These are phyloP conservation scores for Thalpophila matura DNA, from an alignment of 2,888 invertebrate genomes.

Conservation along the genomic window DNA sequence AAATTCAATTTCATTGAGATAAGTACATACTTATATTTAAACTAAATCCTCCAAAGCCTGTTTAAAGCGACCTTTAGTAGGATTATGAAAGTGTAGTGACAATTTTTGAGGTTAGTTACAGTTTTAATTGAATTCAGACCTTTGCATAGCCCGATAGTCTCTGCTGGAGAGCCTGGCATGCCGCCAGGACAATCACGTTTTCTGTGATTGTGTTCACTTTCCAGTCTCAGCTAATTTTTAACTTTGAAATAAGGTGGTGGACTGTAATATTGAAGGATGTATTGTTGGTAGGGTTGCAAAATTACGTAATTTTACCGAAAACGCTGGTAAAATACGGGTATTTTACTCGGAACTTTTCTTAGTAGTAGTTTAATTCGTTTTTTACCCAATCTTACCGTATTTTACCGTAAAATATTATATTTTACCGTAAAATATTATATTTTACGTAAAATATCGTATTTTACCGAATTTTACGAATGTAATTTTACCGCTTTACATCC, in stretches of 20 bases:
- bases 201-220: slow-evolving; percentile 64
- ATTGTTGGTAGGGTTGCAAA: neutral
- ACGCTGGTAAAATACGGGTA: too few relatives aligned
- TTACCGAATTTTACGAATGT: too few relatives aligned
- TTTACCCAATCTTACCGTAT: too few relatives aligned
- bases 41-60: slow-evolving; percentile 12
- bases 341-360: too few relatives aligned
- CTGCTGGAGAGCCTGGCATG: slow-evolving; percentile 59
- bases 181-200: slow-evolving; percentile 70
- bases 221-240: slow-evolving; percentile 51
- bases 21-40: slow-evolving; percentile 40
- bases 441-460: too few relatives aligned
- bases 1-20: slow-evolving; percentile 45
- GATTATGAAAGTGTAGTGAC: slow-evolving; percentile 33
- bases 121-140: slow-evolving; percentile 52
- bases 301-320: too few relatives aligned
- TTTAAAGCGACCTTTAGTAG: slow-evolving; percentile 15
- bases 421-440: too few relatives aligned
- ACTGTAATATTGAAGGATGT: neutral
- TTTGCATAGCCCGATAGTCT: slow-evolving; percentile 50
- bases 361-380: too few relatives aligned
- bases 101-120: slow-evolving; percentile 35
- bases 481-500: too few relatives aligned
- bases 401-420: too few relatives aligned
- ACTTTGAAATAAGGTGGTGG: slow-evolving; percentile 30